Conservation (phyloP, 1,140 invertebrate species). For the Bombyx mori region DNA sequence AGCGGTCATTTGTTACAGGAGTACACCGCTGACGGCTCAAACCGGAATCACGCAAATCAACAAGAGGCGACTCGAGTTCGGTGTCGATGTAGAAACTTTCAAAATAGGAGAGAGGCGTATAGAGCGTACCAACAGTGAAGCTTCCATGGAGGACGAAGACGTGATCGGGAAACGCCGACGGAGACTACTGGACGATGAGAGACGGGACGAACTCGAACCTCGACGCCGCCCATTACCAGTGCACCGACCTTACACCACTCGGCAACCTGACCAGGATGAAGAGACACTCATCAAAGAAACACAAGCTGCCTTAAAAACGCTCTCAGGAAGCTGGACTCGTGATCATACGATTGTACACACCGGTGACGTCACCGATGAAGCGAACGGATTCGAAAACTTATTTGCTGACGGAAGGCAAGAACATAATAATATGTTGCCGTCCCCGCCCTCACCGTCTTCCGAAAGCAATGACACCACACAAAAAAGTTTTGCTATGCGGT, state of each 20-base stretch:
- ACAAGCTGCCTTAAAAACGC: conserved; percentile 85
- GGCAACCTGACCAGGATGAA: conserved; percentile 75
- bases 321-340: conserved; percentile 84
- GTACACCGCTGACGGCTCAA: conserved; percentile 55
- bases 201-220: conserved; percentile 37
- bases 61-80: conserved; percentile 65
- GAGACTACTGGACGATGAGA: conserved; percentile 52
- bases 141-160: conserved; percentile 52
- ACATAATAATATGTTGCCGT: conserved; percentile 73
- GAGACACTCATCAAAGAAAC: conserved; percentile 88
- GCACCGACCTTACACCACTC: conserved; percentile 32
- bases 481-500: conserved; percentile 69
- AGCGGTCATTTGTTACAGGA: conserved; percentile 63
- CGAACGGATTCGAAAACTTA: conserved; percentile 85
- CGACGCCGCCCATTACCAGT: conserved; percentile 36
- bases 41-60: conserved; percentile 63
- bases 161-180: conserved; percentile 45
- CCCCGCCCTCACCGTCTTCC: conserved; percentile 73
- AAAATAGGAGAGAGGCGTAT: conserved; percentile 45
- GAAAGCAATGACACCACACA: conserved; percentile 76
- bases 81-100: conserved; percentile 64
- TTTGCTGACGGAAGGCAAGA: conserved; percentile 85
- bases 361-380: conserved; percentile 79
- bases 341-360: conserved; percentile 76
- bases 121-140: conserved; percentile 36